Evolutionary conservation across 2,797 vertebrate genomes (phyloP).

Genomic region (Gorsachius magnificus): DNA sequence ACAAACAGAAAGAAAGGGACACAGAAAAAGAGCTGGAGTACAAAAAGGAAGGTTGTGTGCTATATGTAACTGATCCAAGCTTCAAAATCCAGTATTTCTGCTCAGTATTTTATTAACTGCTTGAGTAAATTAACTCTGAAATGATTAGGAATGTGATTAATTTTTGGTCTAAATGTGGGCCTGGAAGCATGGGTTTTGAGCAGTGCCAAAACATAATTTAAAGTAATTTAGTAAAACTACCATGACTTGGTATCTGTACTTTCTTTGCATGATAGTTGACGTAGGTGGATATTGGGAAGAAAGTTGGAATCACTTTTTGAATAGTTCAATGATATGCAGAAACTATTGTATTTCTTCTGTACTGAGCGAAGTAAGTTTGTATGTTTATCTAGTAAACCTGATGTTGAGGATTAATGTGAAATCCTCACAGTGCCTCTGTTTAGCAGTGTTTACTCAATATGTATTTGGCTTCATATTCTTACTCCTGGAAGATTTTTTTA

Average conservation of each 20-base stretch:
- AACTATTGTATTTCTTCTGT: background rate
- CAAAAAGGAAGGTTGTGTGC: background rate
- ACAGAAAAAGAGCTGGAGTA: background rate
- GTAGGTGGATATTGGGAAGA: background rate
- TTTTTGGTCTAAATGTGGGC: background rate
- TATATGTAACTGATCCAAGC: background rate
- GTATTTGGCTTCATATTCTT: background rate
- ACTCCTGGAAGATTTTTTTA: background rate
- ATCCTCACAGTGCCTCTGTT: background rate
- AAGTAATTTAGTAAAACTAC: background rate
- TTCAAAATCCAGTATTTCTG: background rate
- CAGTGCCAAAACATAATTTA: background rate
- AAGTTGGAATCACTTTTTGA: background rate
- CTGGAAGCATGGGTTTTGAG: background rate
- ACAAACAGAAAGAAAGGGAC: background rate
- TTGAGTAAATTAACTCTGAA: background rate
- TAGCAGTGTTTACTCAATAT: background rate
- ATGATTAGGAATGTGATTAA: background rate
- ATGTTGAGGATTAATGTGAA: background rate
- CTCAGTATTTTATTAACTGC: background rate
- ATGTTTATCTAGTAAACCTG: background rate
- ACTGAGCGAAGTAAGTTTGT: background rate
- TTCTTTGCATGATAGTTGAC: background rate
- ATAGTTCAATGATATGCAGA: background rate
- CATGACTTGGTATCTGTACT: background rate